A percentile compares a stretch with the other conserved stretches of the same genome.
Evolutionary conservation across 2,888 invertebrate genomes (phyloP).

Genomic region (Rugalucina vietnamica): DNA sequence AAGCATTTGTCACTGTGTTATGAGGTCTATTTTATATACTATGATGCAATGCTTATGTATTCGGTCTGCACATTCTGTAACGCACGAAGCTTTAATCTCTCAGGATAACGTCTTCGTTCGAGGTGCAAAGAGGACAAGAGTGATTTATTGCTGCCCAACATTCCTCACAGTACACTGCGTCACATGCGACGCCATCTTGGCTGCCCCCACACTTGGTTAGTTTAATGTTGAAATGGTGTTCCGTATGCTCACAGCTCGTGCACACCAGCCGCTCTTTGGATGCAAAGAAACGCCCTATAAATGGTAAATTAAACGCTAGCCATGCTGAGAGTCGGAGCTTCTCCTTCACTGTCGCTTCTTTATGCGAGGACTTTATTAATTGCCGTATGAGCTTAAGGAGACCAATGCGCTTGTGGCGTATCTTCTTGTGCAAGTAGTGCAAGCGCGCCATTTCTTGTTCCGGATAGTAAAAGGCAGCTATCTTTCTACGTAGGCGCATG

Average conservation of each 20-base stretch:
- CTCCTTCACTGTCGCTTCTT: conserved; percentile 55
- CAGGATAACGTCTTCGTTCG: conserved; percentile 20
- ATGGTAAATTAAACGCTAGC: conserved; percentile 46
- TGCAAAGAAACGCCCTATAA: conserved; percentile 29
- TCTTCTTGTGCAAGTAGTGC: conserved; percentile 64
- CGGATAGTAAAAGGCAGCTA: conserved; percentile 64
- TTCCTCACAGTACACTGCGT: conserved; percentile 61
- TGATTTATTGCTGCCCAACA: conserved; percentile 52
- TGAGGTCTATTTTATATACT: too few relatives aligned
- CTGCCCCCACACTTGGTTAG: conserved; percentile 41
- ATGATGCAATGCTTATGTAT: too few relatives aligned
- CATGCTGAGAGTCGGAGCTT: conserved; percentile 51
- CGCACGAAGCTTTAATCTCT: background rate
- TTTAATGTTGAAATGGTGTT: conserved; percentile 42
- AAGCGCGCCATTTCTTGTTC: conserved; percentile 60
- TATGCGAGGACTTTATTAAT: conserved; percentile 52
- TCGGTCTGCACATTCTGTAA: too few relatives aligned
- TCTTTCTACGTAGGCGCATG: conserved; percentile 57
- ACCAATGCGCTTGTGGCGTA: conserved; percentile 60
- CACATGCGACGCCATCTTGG: conserved; percentile 50
- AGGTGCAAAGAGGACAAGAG: conserved; percentile 57
- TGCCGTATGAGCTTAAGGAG: conserved; percentile 60
- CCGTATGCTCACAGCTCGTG: conserved; percentile 53
- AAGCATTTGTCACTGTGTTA: too few relatives aligned
- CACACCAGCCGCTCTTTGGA: conserved; percentile 40